phyloP scores from a whole-genome alignment of 2,797 vertebrate genomes.

The Valencia hispanica region DNA sequence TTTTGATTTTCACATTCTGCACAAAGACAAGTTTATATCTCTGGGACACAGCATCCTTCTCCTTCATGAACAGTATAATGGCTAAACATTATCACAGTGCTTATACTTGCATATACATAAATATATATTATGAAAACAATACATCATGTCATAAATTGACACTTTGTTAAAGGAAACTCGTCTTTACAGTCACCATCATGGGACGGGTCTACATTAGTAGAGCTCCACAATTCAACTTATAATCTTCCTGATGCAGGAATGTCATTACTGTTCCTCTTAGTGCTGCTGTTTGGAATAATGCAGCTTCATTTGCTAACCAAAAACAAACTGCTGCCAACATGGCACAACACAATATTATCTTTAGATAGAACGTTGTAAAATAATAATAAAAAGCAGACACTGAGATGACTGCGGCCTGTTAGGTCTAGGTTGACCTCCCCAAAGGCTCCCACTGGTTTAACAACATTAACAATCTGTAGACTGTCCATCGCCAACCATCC shows the following conservation, averaged over 20 bases:
- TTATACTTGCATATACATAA: too few relatives aligned
- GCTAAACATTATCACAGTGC: too few relatives aligned
- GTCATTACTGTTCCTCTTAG: slow-evolving; percentile 2
- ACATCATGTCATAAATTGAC: too few relatives aligned
- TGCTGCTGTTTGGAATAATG: slow-evolving; percentile 13
- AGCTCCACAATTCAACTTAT: not conserved
- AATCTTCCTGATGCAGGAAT: not conserved
- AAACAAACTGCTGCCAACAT: slow-evolving; percentile 22
- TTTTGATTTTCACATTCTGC: not conserved
- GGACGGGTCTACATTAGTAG: not conserved
- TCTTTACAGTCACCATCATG: too few relatives aligned
- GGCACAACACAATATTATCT: slow-evolving; percentile 2
- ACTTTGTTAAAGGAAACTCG: too few relatives aligned
- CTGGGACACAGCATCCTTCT: not conserved
- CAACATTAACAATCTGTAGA: slow-evolving; percentile 9
- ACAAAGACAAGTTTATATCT: not conserved
- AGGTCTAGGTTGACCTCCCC: slow-evolving; percentile 2
- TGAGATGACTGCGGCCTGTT: slow-evolving; percentile 15
- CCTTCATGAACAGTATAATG: too few relatives aligned
- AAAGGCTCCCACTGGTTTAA: slow-evolving; percentile 17
- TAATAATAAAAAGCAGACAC: slow-evolving; percentile 34
- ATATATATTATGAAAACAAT: too few relatives aligned
- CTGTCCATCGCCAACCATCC: slow-evolving; percentile 21
- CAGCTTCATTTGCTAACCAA: slow-evolving; percentile 64
- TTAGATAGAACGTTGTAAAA: slow-evolving; percentile 20